Evolutionary conservation across 2,113 vertebrate genomes (phyloP).

Genomic region (Crotalus tigris): DNA sequence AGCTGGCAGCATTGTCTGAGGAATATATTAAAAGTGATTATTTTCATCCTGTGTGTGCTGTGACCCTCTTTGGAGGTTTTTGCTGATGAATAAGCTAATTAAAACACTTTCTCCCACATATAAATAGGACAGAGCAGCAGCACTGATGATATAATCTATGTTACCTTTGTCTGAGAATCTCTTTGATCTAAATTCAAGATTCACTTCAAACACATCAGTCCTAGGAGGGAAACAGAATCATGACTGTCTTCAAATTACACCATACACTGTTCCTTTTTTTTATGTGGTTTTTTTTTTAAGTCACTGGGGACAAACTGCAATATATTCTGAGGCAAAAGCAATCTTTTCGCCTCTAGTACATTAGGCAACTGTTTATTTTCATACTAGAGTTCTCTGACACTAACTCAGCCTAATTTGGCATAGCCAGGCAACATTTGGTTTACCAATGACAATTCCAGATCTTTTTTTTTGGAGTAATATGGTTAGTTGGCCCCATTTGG

Average conservation of each 20-base stretch:
- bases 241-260: not conserved
- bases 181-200: conserved; percentile 28
- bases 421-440: not conserved
- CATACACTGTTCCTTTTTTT: not conserved
- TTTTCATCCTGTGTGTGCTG: not conserved
- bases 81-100: conserved; percentile 21
- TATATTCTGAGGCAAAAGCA: not conserved
- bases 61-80: not conserved
- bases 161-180: conserved; percentile 11
- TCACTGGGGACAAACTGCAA: not conserved
- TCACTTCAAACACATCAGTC: conserved; percentile 12
- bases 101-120: conserved; percentile 10
- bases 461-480: not conserved
- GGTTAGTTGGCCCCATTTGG: not conserved
- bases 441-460: not conserved
- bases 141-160: not conserved
- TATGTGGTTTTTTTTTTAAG: not conserved
- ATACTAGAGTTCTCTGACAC: not conserved
- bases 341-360: not conserved
- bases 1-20: conserved; percentile 7
- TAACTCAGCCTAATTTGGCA: not conserved
- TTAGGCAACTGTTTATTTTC: not conserved
- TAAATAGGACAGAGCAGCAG: conserved; percentile 6
- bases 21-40: conserved; percentile 7
- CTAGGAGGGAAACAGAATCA: conserved; percentile 9